phyloP scores from a whole-genome alignment of 2,888 invertebrate genomes.

The Tetramorium bicarinatum region DNA sequence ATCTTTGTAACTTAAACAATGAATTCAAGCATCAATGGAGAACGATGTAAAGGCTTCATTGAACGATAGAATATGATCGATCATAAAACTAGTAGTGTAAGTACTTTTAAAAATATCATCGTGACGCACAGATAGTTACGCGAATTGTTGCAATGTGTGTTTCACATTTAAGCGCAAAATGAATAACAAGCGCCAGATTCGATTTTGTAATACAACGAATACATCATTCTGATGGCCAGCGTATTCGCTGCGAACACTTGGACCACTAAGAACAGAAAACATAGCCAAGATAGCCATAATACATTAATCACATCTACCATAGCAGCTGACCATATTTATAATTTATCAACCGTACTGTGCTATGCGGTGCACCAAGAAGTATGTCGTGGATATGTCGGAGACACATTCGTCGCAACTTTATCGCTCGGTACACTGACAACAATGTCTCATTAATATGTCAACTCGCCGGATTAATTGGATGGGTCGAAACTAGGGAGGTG shows the following conservation, averaged over 20 bases:
- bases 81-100: neutral
- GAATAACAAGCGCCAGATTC: conserved; percentile 8
- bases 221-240: conserved; percentile 15
- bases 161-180: neutral
- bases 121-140: neutral
- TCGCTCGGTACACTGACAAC: conserved; percentile 35
- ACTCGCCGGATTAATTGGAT: conserved; percentile 16
- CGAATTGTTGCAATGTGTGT: neutral
- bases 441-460: conserved; percentile 43
- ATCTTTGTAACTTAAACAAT: neutral
- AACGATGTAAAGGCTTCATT: neutral
- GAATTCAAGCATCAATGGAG: neutral
- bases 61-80: neutral
- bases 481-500: conserved; percentile 15
- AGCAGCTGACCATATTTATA: conserved; percentile 79
- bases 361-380: conserved; percentile 38
- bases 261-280: conserved; percentile 53
- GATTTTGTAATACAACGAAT: conserved; percentile 27
- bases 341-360: conserved; percentile 82
- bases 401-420: conserved; percentile 52
- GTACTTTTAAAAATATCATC: neutral
- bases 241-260: conserved; percentile 44
- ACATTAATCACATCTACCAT: conserved; percentile 78
- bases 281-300: conserved; percentile 79
- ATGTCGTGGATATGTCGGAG: conserved; percentile 38